A percentile compares a stretch with the other conserved stretches of the same genome.
Conservation (phyloP, 2,797 vertebrate species). For the Cyprinodon diabolis region DNA sequence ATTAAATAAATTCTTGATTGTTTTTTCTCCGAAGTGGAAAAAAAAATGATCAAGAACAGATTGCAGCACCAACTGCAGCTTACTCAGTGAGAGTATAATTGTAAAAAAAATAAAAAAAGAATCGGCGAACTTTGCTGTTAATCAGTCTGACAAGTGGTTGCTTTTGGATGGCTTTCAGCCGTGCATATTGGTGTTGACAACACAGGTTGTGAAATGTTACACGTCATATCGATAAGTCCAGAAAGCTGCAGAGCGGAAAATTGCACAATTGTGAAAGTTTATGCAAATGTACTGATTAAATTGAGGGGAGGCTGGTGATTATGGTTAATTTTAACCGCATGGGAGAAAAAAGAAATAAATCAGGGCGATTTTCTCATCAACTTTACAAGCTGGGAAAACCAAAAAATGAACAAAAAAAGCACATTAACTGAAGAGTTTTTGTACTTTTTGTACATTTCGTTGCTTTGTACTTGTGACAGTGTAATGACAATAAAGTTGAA, state of each 20-base stretch:
- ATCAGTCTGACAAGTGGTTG: constrained; percentile 14
- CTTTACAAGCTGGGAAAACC: not conserved
- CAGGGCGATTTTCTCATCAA: not conserved
- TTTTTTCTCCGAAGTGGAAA: not conserved
- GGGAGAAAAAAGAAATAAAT: not conserved
- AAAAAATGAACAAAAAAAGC: not conserved
- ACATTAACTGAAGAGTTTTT: not conserved
- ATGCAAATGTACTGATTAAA: constrained; percentile 7
- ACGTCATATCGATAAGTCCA: not conserved
- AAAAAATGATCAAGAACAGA: not conserved
- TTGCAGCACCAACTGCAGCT: not conserved
- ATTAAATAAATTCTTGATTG: not conserved
- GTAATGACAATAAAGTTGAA: no score
- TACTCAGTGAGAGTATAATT: not conserved
- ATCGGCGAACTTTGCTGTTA: not conserved
- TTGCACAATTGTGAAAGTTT: not conserved
- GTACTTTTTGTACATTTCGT: no score
- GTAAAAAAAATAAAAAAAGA: not conserved
- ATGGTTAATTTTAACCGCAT: not conserved
- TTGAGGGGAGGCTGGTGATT: not conserved
- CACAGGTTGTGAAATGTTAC: constrained; percentile 10
- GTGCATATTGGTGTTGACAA: constrained; percentile 7
- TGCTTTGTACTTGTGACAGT: no score
- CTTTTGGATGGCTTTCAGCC: constrained; percentile 13
- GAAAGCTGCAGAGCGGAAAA: not conserved